Conservation (phyloP, 2,888 invertebrate species). For the Pasiphila rectangulata region DNA sequence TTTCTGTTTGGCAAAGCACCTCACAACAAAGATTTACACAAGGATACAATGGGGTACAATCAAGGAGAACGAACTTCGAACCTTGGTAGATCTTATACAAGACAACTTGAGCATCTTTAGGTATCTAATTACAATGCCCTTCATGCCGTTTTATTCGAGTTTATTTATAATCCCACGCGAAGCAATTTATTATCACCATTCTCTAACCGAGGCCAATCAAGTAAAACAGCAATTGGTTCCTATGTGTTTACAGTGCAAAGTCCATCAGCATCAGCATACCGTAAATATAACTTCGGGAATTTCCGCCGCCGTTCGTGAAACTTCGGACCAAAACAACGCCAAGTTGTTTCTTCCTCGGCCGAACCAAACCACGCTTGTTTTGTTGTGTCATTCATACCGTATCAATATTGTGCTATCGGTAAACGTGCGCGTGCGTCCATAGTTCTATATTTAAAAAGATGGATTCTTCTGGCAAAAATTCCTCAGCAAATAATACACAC, state of each 20-base stretch:
- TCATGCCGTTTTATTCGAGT: not conserved
- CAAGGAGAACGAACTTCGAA: not conserved
- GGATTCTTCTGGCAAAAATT: conserved; percentile 61
- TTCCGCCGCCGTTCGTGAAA: conserved; percentile 57
- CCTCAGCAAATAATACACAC: conserved; percentile 46
- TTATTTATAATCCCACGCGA: conserved; percentile 2
- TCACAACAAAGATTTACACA: too few relatives aligned
- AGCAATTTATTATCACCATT: conserved; percentile 15
- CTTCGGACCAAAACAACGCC: conserved; percentile 68
- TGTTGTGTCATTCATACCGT: conserved; percentile 42
- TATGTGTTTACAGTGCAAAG: conserved; percentile 50
- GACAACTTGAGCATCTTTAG: not conserved
- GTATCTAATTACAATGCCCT: not conserved
- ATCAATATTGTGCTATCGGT: conserved; percentile 56
- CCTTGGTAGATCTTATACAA: too few relatives aligned
- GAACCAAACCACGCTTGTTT: conserved; percentile 20
- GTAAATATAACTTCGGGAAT: conserved; percentile 57
- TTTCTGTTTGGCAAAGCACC: too few relatives aligned
- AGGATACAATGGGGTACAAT: too few relatives aligned
- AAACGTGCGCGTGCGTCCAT: conserved; percentile 50
- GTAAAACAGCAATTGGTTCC: conserved; percentile 31
- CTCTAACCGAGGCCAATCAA: conserved; percentile 22
- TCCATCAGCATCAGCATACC: conserved; percentile 43
- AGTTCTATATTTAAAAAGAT: conserved; percentile 36
- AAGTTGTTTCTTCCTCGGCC: conserved; percentile 34